Evolutionary conservation across 2,113 vertebrate genomes (phyloP).

Genomic region (Donacobius atricapilla): DNA sequence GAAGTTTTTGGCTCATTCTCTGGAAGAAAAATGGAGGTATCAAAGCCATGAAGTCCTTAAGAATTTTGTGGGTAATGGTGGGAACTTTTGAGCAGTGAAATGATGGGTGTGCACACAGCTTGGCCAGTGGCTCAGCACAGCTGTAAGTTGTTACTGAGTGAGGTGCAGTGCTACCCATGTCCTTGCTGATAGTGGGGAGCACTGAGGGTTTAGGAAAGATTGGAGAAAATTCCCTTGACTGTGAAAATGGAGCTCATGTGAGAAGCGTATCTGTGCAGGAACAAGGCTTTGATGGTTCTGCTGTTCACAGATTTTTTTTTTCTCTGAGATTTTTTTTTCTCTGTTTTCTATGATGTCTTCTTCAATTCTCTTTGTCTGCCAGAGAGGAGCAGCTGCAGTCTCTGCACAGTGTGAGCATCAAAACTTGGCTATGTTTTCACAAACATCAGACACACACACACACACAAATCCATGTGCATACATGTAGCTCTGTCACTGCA

Average conservation of each 20-base stretch:
- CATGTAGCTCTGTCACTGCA: background rate
- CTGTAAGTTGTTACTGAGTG: background rate
- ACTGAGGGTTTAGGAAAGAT: background rate
- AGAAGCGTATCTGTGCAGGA: background rate
- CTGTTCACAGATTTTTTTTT: background rate
- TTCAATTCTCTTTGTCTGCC: background rate
- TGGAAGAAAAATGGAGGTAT: background rate
- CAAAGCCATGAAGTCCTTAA: background rate
- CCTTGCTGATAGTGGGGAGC: background rate
- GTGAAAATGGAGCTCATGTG: background rate
- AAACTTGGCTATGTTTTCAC: accelerated
- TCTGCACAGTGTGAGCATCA: background rate
- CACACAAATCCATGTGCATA: accelerated
- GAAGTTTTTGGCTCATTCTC: background rate
- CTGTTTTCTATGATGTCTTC: background rate
- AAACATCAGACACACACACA: background rate
- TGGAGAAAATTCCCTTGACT: background rate
- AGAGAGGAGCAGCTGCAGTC: background rate
- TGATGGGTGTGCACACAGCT: background rate
- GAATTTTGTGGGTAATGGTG: background rate
- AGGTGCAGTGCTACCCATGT: background rate
- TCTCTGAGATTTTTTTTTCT: no score
- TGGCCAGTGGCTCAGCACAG: background rate
- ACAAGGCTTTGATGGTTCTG: background rate
- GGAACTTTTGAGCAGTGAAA: background rate